phyloP scores from a whole-genome alignment of 2,113 vertebrate species.

The Neolamprologus caudopunctatus region DNA sequence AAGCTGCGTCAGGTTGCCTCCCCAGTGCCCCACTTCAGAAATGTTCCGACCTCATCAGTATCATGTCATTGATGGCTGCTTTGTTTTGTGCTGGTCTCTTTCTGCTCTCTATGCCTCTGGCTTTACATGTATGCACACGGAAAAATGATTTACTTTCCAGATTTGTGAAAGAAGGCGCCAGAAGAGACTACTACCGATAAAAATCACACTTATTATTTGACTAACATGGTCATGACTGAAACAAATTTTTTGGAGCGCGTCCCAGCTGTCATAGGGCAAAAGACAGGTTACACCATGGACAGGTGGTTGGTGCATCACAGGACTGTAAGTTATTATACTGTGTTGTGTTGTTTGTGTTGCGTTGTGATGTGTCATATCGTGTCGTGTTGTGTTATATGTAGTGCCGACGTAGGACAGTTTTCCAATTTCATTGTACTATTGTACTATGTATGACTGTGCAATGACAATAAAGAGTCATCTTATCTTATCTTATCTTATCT shows the following conservation, averaged over 20 bases:
- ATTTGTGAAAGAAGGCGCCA: not conserved
- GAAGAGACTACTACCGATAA: not conserved
- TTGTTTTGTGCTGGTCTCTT: not conserved
- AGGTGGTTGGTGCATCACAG: not conserved
- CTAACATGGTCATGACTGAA: not conserved
- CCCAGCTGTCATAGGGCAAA: not conserved
- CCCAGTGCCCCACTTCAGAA: not conserved
- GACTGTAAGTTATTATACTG: not conserved
- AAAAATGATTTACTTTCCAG: not conserved
- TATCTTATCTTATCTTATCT: too few relatives aligned
- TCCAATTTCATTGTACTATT: too few relatives aligned
- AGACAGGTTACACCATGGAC: not conserved
- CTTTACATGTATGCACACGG: not conserved
- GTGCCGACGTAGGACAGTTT: too few relatives aligned
- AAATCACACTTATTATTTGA: not conserved
- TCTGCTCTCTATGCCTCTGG: not conserved
- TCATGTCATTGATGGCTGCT: not conserved
- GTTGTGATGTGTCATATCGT: too few relatives aligned
- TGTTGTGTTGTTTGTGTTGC: too few relatives aligned
- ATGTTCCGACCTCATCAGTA: not conserved
- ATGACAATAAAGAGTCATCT: too few relatives aligned
- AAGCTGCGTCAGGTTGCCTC: not conserved
- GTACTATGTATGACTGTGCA: too few relatives aligned
- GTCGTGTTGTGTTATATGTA: too few relatives aligned
- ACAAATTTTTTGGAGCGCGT: not conserved